Evolutionary conservation across 2,797 vertebrate species (phyloP).

Genomic region (Myotis pilosus): DNA sequence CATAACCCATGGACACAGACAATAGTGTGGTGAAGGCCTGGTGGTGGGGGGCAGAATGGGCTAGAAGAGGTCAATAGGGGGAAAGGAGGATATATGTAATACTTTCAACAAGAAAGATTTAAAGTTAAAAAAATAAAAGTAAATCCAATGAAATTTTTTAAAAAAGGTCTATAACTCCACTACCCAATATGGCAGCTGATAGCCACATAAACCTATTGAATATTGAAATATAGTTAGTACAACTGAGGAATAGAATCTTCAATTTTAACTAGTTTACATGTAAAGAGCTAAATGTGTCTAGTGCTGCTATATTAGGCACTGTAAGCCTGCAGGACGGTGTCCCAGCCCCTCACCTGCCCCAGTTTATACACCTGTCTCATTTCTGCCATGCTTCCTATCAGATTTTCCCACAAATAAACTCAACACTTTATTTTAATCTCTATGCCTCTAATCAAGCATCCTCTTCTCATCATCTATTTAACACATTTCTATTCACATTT

Average conservation of each 20-base stretch:
- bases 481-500: conserved; percentile 6
- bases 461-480: not conserved
- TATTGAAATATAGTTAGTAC: not conserved
- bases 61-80: too few species aligned
- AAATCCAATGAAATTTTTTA: too few species aligned
- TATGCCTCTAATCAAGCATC: not conserved
- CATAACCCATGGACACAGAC: too few species aligned
- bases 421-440: not conserved
- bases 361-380: not conserved
- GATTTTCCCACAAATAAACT: not conserved
- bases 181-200: not conserved
- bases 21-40: too few species aligned
- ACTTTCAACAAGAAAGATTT: too few species aligned
- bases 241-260: not conserved
- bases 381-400: not conserved
- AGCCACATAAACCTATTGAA: not conserved
- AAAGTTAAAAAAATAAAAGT: too few species aligned
- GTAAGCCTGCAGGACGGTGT: not conserved
- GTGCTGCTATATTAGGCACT: not conserved
- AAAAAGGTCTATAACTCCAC: not conserved
- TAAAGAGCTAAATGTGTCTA: not conserved
- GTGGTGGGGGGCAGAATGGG: too few species aligned
- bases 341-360: not conserved
- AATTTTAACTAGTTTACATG: not conserved
- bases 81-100: too few species aligned